phyloP scores from a whole-genome alignment of 2,113 vertebrate genomes.

The rabbit (Oryctolagus cuniculus) region DNA sequence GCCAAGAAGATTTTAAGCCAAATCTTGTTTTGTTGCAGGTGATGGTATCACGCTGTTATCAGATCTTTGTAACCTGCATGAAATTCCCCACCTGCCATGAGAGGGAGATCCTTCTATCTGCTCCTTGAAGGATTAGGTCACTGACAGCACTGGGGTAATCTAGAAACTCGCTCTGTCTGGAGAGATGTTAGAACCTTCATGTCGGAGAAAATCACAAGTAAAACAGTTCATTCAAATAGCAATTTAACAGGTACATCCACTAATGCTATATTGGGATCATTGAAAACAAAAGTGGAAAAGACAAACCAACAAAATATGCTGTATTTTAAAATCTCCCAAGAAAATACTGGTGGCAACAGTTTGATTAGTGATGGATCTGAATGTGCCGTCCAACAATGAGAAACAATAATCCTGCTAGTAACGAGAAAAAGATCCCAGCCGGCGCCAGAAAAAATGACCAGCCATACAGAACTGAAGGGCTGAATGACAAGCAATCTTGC shows the following conservation, averaged over 20 bases:
- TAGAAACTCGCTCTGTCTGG: neutral
- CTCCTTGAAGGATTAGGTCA: conserved; percentile 47
- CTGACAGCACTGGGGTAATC: neutral
- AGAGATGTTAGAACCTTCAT: conserved; percentile 64
- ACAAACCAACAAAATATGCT: conserved; percentile 40
- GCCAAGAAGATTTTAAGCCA: conserved; percentile 57
- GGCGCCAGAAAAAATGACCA: conserved; percentile 97
- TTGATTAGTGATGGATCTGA: conserved; percentile 88
- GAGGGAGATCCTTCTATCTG: neutral
- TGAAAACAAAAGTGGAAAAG: conserved; percentile 64
- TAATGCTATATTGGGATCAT: conserved; percentile 28
- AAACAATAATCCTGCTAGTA: conserved; percentile 95
- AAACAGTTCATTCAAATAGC: conserved; percentile 67
- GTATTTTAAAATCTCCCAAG: conserved; percentile 71
- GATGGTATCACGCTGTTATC: neutral
- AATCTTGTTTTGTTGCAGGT: conserved; percentile 55
- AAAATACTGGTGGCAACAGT: neutral
- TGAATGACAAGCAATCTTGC: conserved; percentile 88
- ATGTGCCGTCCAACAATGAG: conserved; percentile 93
- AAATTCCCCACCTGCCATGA: neutral
- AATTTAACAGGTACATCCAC: conserved; percentile 70
- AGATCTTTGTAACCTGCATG: neutral
- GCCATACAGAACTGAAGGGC: conserved; percentile 91
- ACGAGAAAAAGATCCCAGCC: conserved; percentile 93
- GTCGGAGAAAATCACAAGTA: conserved; percentile 23